A percentile compares a stretch with the other conserved stretches of the same genome.
Evolutionary conservation across 2,888 invertebrate species (phyloP).

Genomic region (Ischnus inquisitorius): DNA sequence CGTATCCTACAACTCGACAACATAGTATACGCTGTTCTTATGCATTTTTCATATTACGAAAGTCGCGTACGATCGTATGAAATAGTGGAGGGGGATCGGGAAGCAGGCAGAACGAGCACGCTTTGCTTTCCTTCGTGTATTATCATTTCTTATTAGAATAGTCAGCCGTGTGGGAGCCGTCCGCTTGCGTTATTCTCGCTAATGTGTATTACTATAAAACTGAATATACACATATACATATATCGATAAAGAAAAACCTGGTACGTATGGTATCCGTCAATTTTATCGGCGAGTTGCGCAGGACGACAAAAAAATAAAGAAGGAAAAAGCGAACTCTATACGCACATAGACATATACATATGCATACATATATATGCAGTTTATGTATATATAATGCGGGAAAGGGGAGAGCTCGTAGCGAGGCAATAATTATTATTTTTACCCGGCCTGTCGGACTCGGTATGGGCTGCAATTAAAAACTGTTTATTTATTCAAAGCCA

Average conservation of each 20-base stretch:
- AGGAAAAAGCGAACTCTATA: neutral
- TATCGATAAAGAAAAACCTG: conserved; percentile 13
- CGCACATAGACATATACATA: conserved; percentile 32
- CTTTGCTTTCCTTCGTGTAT: conserved; percentile 50
- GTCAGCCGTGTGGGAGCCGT: conserved; percentile 35
- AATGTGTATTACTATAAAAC: conserved; percentile 3
- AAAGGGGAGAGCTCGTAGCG: conserved; percentile 74
- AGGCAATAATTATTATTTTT: conserved; percentile 85
- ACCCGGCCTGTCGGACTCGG: conserved; percentile 74
- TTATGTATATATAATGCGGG: conserved; percentile 33
- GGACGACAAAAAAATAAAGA: conserved; percentile 7
- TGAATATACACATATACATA: neutral
- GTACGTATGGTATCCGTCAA: conserved; percentile 4
- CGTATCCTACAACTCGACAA: conserved; percentile 33
- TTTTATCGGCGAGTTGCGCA: conserved; percentile 5
- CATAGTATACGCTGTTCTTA: conserved; percentile 51
- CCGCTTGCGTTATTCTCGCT: conserved; percentile 7
- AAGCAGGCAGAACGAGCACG: conserved; percentile 15
- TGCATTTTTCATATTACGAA: conserved; percentile 65
- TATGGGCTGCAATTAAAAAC: conserved; percentile 84
- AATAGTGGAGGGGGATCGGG: conserved; percentile 14
- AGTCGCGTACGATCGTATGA: conserved; percentile 49
- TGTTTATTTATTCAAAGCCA: conserved; percentile 85
- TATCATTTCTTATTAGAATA: conserved; percentile 55
- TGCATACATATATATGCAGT: conserved; percentile 21